These are phyloP conservation scores for Epinephelus awoara DNA, from an alignment of 2,797 vertebrate species.

Conservation along the genomic window DNA sequence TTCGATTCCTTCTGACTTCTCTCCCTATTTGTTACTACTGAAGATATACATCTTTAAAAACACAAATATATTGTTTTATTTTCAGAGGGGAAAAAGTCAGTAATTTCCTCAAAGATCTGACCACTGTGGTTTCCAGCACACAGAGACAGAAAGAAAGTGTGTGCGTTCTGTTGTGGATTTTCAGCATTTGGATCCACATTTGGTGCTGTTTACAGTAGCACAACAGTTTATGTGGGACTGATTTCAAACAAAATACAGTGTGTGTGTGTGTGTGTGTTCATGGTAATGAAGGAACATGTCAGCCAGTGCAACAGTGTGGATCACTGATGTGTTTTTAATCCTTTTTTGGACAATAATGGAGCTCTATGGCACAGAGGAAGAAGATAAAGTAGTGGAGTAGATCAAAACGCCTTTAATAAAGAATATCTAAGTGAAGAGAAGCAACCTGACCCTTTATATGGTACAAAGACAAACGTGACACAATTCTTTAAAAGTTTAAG, in stretches of 20 bases:
- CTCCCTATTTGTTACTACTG: not conserved
- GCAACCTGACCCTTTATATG: no score
- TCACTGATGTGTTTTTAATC: not conserved
- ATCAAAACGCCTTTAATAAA: no score
- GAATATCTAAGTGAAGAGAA: no score
- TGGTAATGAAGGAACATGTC: no score
- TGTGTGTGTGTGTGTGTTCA: not conserved
- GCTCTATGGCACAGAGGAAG: not conserved
- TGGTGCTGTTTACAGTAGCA: not conserved
- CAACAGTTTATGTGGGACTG: not conserved
- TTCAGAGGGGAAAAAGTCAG: no score
- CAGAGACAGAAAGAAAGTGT: not conserved
- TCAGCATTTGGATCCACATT: not conserved
- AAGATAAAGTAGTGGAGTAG: not conserved
- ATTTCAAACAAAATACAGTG: not conserved
- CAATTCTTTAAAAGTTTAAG: no score
- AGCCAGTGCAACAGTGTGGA: not conserved
- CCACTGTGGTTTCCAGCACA: no score
- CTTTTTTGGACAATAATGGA: not conserved
- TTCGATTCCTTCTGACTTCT: not conserved
- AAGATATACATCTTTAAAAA: not conserved
- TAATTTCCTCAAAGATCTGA: no score
- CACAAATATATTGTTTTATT: not conserved
- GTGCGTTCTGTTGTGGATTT: not conserved
- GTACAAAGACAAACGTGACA: no score